A percentile compares a stretch with the other conserved stretches of the same genome.
Evolutionary conservation across 1,140 invertebrate species (phyloP).

Genomic region (Hylaeus volcanicus): DNA sequence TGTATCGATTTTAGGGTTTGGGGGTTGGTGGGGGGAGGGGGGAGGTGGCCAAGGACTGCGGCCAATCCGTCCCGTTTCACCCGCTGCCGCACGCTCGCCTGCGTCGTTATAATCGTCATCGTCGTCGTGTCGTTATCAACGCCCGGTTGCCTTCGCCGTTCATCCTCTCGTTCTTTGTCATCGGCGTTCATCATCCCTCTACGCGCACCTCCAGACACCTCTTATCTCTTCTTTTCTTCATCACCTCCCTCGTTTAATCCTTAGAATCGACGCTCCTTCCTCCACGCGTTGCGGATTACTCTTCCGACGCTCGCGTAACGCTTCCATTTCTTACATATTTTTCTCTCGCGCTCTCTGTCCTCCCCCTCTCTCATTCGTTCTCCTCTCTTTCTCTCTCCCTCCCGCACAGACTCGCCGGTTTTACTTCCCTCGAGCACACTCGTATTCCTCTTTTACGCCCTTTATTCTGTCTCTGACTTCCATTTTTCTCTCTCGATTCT

Average conservation of each 20-base stretch:
- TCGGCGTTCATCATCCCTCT: background rate
- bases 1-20: conserved; percentile 57
- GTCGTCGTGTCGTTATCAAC: conserved; percentile 4
- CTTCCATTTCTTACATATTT: background rate
- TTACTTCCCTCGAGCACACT: background rate
- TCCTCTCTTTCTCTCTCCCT: conserved; percentile 10
- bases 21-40: conserved; percentile 26
- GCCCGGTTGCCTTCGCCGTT: background rate
- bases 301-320: background rate
- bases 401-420: conserved; percentile 3
- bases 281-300: no score
- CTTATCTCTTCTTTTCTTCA: background rate
- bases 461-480: conserved; percentile 3
- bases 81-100: conserved; percentile 63
- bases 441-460: conserved; percentile 5
- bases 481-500: background rate
- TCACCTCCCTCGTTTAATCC: background rate
- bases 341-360: background rate
- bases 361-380: conserved; percentile 4
- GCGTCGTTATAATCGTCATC: conserved; percentile 26
- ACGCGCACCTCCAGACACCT: conserved; percentile 1
- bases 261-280: background rate
- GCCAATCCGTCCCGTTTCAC: conserved; percentile 59
- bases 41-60: conserved; percentile 53
- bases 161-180: background rate